phyloP scores from a whole-genome alignment of 2,888 invertebrate genomes.

The Rhamnusium bicolor region DNA sequence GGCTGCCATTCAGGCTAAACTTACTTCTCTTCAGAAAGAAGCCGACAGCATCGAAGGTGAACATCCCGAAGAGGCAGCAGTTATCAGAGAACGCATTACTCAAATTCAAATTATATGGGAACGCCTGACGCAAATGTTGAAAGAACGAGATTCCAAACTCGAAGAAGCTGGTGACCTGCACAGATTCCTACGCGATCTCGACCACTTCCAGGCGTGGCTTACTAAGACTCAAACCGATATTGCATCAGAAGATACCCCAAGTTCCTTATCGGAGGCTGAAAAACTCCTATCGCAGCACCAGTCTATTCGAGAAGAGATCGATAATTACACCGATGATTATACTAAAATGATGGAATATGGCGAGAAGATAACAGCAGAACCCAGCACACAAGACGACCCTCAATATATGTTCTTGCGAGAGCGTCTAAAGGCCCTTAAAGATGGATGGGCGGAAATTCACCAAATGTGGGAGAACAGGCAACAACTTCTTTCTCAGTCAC shows the following conservation, averaged over 20 bases:
- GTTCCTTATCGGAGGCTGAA: constrained; percentile 95
- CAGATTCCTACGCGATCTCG: constrained; percentile 97
- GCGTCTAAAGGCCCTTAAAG: constrained; percentile 96
- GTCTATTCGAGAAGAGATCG: constrained; percentile 98
- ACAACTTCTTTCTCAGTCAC: constrained; percentile 92
- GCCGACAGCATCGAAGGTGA: constrained; percentile 93
- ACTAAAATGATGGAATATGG: constrained; percentile 99
- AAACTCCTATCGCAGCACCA: constrained; percentile 97
- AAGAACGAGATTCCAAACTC: constrained; percentile 97
- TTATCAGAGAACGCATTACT: constrained; percentile 91
- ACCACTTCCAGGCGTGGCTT: constrained; percentile 96
- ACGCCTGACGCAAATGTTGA: constrained; percentile 93
- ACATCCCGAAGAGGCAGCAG: constrained; percentile 94
- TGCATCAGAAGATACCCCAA: constrained; percentile 96
- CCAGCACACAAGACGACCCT: constrained; percentile 93
- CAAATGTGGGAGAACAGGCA: constrained; percentile 99
- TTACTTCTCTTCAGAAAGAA: constrained; percentile 94
- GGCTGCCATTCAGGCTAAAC: constrained; percentile 98
- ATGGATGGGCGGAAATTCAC: constrained; percentile 99
- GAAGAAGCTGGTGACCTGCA: constrained; percentile 99
- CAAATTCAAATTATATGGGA: constrained; percentile 95
- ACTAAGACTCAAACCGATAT: constrained; percentile 99
- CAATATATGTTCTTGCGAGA: constrained; percentile 99
- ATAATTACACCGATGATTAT: constrained; percentile 98
- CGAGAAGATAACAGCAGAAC: constrained; percentile 91